A percentile compares a stretch with the other conserved stretches of the same genome.
These are phyloP conservation scores for Cepphus grylle DNA, from an alignment of 2,113 vertebrate genomes.

Conservation along the genomic window DNA sequence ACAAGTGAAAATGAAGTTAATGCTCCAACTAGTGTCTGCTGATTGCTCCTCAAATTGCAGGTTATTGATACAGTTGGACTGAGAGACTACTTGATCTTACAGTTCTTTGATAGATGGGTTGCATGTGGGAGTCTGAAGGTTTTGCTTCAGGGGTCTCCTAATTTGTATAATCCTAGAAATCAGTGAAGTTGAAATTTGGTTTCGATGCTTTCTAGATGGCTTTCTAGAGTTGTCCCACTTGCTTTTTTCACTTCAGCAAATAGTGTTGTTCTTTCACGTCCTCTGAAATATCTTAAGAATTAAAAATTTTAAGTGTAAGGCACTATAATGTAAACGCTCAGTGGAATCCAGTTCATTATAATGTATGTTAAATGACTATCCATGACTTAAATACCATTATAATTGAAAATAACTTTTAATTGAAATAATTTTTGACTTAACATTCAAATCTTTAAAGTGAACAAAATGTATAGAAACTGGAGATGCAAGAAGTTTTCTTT, in stretches of 20 bases:
- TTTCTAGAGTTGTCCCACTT: neutral
- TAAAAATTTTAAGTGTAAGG: neutral
- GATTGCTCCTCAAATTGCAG: neutral
- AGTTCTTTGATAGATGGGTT: neutral
- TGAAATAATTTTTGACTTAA: neutral
- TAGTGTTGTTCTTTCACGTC: neutral
- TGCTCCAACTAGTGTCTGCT: neutral
- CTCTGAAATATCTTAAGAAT: neutral
- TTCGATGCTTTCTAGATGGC: neutral
- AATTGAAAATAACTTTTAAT: neutral
- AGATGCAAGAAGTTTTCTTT: neutral
- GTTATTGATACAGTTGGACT: neutral
- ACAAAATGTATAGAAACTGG: neutral
- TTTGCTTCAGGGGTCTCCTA: neutral
- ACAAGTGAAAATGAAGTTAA: constrained; percentile 33
- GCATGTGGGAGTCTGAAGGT: neutral
- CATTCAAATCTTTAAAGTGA: neutral
- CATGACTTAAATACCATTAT: neutral
- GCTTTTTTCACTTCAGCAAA: neutral
- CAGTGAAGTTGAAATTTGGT: neutral
- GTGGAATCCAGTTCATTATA: neutral
- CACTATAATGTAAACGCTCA: neutral
- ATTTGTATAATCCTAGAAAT: neutral
- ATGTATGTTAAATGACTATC: neutral
- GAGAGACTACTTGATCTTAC: neutral